Conservation (phyloP, 2,888 invertebrate genomes). For the Phymatocera aterrima region DNA sequence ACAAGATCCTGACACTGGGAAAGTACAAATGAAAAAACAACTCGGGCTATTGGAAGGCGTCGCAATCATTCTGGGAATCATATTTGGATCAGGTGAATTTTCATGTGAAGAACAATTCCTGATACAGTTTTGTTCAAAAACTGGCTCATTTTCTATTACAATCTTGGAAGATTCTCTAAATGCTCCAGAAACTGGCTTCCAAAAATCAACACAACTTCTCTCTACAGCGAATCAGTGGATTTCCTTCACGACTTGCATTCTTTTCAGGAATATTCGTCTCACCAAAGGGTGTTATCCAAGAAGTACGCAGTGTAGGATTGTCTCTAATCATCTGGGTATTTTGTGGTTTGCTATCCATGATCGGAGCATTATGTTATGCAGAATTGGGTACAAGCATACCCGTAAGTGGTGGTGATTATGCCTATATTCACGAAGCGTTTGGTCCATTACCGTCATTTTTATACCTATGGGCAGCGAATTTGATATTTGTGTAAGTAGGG, state of each 20-base stretch:
- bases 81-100: constrained; percentile 89
- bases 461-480: constrained; percentile 97
- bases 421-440: constrained; percentile 95
- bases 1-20: constrained; percentile 71
- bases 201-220: background rate
- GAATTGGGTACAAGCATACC: constrained; percentile 94
- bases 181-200: background rate
- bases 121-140: no score
- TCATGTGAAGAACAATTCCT: background rate
- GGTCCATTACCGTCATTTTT: constrained; percentile 95
- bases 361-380: constrained; percentile 97
- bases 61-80: constrained; percentile 95
- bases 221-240: no score
- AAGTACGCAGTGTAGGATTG: constrained; percentile 93
- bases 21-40: constrained; percentile 90
- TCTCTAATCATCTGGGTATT: constrained; percentile 92
- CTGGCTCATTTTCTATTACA: no score
- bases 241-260: constrained; percentile 47
- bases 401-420: constrained; percentile 97
- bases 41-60: constrained; percentile 94
- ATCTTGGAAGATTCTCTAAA: no score
- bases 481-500: constrained; percentile 93
- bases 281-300: constrained; percentile 93
- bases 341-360: constrained; percentile 92
- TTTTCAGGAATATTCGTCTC: constrained; percentile 93